Base-by-base conservation (phyloP, 2,888 invertebrate species). In the Thumatha senex region DNA sequence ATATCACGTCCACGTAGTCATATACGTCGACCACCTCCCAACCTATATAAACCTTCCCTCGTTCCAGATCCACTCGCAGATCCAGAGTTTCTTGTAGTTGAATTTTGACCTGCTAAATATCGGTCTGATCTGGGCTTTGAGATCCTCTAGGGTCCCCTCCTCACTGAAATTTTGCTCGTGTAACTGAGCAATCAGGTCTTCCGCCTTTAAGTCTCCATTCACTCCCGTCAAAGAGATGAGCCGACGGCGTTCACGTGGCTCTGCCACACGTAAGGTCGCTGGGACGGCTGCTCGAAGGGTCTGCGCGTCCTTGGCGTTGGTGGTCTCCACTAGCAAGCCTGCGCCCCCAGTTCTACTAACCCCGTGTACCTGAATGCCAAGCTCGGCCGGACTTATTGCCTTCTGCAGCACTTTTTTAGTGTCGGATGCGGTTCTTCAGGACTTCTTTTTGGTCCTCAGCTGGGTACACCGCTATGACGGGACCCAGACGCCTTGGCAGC, bases 1-100 rank as follows among this genome's bases (percentile, higher is more conserved):
- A 71, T 0, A 70, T 67, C 0, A 56, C 58, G 3, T 24, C 5
- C 0, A 64, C 9, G 0, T 40, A 57, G 41, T 70, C 65, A 0
- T 7, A 1, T 0, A 59, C 56, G 0, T 54, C 46, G 0, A 55
- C 48, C 0, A 42, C 61, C 0, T 66, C 55, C 69, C 67, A 70
- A 0, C 62, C 68, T 0, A 72, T 12, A 5, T 58, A 74, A 0
- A 70, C 29, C 0, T 38, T 34, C 1, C 34, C 34, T n/a, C 5
- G 2, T 2, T 24, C 18, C 18, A 24, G 18, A 5, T 24, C 3
- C 18, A 24, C 18, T 24, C 18, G 18, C 18, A 24, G 18, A 24
- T 24, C 18, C 18, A 24, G 3, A 24, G 2, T 4, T 5, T 2
- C 5, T 24, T 24, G 18, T 24, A 4, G 18, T 5, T 5, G 5